A percentile compares a stretch with the other conserved stretches of the same genome.
Evolutionary conservation across 2,113 vertebrate species (phyloP).

Genomic region (Ranitomeya imitator): DNA sequence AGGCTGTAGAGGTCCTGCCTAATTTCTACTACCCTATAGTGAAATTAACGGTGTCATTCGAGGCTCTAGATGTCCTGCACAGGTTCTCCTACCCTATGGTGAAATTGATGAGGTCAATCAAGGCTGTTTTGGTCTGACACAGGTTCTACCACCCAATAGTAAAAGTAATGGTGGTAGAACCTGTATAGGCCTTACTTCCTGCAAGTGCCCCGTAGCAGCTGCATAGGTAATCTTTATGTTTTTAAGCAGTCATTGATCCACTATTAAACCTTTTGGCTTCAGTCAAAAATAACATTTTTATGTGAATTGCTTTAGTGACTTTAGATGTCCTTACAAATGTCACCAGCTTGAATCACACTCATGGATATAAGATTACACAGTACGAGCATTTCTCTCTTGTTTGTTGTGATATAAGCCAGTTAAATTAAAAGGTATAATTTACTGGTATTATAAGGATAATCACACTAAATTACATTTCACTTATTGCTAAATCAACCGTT

Average conservation of each 20-base stretch:
- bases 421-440: constrained; percentile 17
- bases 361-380: background rate
- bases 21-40: too few relatives aligned
- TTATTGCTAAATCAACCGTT: background rate
- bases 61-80: too few relatives aligned
- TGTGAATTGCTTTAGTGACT: background rate
- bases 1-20: too few relatives aligned
- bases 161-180: background rate
- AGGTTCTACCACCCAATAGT: too few relatives aligned
- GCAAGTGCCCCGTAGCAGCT: background rate
- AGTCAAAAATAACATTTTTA: background rate
- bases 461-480: background rate
- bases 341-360: background rate
- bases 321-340: background rate
- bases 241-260: background rate
- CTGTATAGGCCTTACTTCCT: background rate
- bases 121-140: too few relatives aligned
- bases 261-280: background rate
- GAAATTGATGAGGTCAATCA: too few relatives aligned
- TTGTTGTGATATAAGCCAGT: constrained; percentile 4
- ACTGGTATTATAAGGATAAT: background rate
- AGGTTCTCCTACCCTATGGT: too few relatives aligned
- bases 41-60: too few relatives aligned
- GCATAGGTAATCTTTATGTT: background rate
- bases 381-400: background rate